These are phyloP conservation scores for Drosophila parthenogenetica DNA, from an alignment of 2,888 invertebrate genomes.

Conservation along the genomic window DNA sequence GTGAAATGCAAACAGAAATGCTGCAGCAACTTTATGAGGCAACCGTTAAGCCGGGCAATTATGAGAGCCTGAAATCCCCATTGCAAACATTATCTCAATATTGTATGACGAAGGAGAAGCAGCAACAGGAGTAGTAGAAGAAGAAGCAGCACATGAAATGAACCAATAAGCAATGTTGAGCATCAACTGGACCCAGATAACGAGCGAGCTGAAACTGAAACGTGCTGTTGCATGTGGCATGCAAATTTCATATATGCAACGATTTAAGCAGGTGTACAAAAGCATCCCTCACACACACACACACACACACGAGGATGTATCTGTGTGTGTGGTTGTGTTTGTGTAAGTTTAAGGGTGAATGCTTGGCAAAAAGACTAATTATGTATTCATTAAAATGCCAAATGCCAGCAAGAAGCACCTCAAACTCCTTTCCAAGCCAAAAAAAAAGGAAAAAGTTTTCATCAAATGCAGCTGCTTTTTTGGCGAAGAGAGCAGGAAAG, in stretches of 20 bases:
- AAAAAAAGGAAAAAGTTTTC: conserved; percentile 1
- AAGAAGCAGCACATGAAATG: conserved; percentile 46
- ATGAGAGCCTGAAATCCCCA: conserved; percentile 42
- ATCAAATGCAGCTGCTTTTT: conserved; percentile 30
- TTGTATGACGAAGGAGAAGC: conserved; percentile 44
- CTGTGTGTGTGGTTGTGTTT: conserved; percentile 4
- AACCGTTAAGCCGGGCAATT: conserved; percentile 71
- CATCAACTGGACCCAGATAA: conserved; percentile 48
- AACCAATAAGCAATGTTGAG: conserved; percentile 63
- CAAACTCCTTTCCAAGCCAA: conserved; percentile 4
- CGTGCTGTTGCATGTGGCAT: conserved; percentile 71
- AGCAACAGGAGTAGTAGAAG: not conserved
- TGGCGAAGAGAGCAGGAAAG: not conserved
- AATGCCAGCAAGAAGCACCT: conserved; percentile 57
- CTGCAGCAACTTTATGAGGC: conserved; percentile 59
- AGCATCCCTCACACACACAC: conserved; percentile 6
- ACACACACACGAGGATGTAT: too few relatives aligned
- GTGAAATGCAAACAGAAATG: conserved; percentile 65
- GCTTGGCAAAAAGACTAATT: conserved; percentile 77
- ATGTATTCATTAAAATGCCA: conserved; percentile 80
- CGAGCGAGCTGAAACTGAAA: conserved; percentile 20
- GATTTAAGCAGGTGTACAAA: conserved; percentile 67
- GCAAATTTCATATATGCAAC: conserved; percentile 61
- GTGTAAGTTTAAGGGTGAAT: conserved; percentile 37
- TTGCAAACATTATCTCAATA: conserved; percentile 74